Evolutionary conservation across 2,888 invertebrate genomes (phyloP), one percentile per base, ranked within the genome.

Genomic region (Pseudococcus viburni): DNA sequence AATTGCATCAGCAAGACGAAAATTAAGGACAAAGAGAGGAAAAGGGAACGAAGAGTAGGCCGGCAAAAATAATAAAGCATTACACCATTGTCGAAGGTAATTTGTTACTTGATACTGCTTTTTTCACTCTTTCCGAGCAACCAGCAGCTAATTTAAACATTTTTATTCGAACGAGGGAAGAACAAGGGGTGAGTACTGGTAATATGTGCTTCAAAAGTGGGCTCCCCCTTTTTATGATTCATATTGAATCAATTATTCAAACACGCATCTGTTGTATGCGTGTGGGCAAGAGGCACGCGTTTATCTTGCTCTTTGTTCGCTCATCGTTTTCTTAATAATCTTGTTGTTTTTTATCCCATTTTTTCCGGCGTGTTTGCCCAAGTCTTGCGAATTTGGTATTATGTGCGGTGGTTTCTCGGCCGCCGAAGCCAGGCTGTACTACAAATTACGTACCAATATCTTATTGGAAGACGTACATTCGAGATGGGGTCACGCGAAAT

Each of bases 181-280:
- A 26, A 73, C 73, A 46, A 73, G 84, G 84, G 84, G 84, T 55
- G 84, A 85, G 15, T 17, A 17, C 55, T 46, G 84, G 84, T 85
- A 85, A 85, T 85, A 85, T 59, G 85, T 59, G 59, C 85, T 85
- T 55, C 11, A 51, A 51, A 51, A 51, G 77, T 77, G 80, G 77
- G 46, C 87, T 77, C 87, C 87, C 86, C 33, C 73, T 87, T 87
- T 77, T 84, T 84, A 89, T 90, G 90, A 90, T 89, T 90, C 90
- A 90, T 89, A 87, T 86, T 84, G 89, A 89, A 90, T 90, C 90
- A 90, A 90, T 90, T 90, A 90, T 90, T 90, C 90, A 90, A 89
- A 88, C 89, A 89, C 90, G 89, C 90, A 90, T 90, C 90, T 90
- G 90, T 89, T 89, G 87, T 87, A 87, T 51, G 87, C 80, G 77